Evolutionary conservation across 2,888 invertebrate species (phyloP).

Genomic region (Meiosimyza decipiens): DNA sequence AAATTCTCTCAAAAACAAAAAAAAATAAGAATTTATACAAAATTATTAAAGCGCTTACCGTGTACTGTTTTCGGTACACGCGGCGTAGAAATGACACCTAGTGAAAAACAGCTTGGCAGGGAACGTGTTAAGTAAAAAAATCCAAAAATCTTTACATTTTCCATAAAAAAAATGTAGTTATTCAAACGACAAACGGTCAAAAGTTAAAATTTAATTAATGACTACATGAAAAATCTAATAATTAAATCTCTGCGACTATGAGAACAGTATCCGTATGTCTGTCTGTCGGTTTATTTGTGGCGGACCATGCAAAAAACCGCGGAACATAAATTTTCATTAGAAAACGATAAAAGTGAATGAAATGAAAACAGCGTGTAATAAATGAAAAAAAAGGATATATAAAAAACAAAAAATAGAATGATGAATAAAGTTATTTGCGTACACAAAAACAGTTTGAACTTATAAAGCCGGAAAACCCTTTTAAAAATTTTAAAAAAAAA

Average conservation of each 20-base stretch:
- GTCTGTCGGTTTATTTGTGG: background rate
- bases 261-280: background rate
- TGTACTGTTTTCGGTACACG: too few species aligned
- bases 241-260: background rate
- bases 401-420: too few species aligned
- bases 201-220: too few species aligned
- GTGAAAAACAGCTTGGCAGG: too few species aligned
- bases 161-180: too few species aligned
- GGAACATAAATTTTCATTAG: constrained; percentile 19
- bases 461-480: background rate
- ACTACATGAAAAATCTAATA: background rate
- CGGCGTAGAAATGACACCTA: too few species aligned
- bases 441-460: background rate
- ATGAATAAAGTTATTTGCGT: background rate
- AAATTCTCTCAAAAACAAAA: too few species aligned
- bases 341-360: constrained; percentile 18
- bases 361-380: constrained; percentile 9
- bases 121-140: too few species aligned
- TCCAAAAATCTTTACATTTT: too few species aligned
- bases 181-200: too few species aligned
- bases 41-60: too few species aligned
- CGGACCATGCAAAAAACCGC: background rate
- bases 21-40: too few species aligned
- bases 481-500: background rate
- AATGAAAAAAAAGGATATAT: background rate